Conservation (phyloP, 2,797 vertebrate species). For the Cuculus canorus region DNA sequence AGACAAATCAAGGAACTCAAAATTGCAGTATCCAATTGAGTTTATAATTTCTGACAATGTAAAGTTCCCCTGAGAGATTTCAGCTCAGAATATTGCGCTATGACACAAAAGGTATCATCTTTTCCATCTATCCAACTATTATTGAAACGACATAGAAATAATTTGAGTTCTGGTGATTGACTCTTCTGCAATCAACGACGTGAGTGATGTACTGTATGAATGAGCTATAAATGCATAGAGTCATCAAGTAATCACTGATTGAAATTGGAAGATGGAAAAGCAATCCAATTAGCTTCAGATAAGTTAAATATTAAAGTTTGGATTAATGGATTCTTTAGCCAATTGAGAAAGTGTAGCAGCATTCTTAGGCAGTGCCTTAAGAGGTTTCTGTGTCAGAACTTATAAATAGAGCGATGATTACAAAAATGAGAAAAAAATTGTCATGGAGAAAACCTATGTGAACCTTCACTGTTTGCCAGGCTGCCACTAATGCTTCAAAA, state of each 20-base stretch:
- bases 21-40: neutral
- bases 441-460: neutral
- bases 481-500: neutral
- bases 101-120: neutral
- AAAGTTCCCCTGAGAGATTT: neutral
- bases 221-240: neutral
- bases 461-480: neutral
- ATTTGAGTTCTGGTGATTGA: neutral
- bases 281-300: neutral
- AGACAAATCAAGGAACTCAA: neutral
- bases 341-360: neutral
- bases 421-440: neutral
- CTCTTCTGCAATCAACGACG: neutral
- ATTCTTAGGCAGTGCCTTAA: neutral
- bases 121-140: neutral
- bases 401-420: neutral
- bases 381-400: neutral
- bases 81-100: neutral
- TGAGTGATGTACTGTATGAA: neutral
- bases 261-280: neutral
- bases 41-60: neutral
- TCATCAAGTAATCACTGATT: slow-evolving; percentile 7
- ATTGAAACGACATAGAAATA: slow-evolving; percentile 1
- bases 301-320: neutral
- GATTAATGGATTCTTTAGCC: neutral